Evolutionary conservation across 1,140 invertebrate genomes (phyloP), one percentile per base, ranked within the genome.

Genomic region (Caenorhabditis elegans): DNA sequence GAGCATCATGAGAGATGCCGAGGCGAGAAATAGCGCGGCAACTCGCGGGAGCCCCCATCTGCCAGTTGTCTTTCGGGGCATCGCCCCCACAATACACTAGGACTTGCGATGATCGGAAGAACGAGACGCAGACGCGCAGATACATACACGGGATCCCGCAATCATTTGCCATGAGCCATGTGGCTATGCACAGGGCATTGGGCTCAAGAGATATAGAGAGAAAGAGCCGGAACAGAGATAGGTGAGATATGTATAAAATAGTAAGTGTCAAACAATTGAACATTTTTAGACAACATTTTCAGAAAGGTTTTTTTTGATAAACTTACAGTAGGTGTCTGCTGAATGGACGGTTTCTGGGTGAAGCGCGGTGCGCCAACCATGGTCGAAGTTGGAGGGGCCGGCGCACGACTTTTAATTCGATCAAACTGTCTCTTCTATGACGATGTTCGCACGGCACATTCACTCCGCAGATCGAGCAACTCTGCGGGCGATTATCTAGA

Each of bases 321-420:
- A 78, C 77, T 78, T 83, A 83, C 82, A 83, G 96, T 94, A 46
- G 95, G 95, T 84, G 96, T 95, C 92, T 98, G 96, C 86, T 95
- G 93, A 86, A 98, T 98, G 36, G 95, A 96, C 76, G 96, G 96
- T 90, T 97, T 97, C 92, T 97, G 97, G 51, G 96, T 96, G 91
- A 98, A 98, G 86, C 96, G 92, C 55, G 96, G 96, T 80, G 95
- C 93, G 84, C 95, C 95, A 78, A 89, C 89, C 88, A 89, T 89
- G 60, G 82, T 88, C 76, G 51, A 1, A 43, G 39, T 75, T 53
- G 81, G 76, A 15, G 8, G 76, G 43, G 76, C 43, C 60, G 60
- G 60, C 60, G 60, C 60, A 70, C 60, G 60, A 43, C 31, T 70
- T 70, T 22, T 11, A 10, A 11, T 22, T 70, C 60, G 60, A 70